These are phyloP conservation scores for Lithophane semibrunnea DNA, from an alignment of 2,888 invertebrate species.

Conservation along the genomic window DNA sequence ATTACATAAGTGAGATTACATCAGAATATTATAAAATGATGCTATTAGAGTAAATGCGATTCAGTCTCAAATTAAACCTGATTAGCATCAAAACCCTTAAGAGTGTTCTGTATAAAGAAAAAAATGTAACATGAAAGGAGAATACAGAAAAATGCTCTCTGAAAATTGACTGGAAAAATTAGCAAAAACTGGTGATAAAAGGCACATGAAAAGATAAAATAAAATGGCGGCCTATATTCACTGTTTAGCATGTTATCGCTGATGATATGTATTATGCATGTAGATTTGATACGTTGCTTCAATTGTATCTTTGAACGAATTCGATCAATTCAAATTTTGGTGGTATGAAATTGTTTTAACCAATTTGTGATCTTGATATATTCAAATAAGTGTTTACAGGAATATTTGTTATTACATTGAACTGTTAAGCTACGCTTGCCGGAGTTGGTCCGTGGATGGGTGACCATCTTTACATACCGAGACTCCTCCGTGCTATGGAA, in stretches of 20 bases:
- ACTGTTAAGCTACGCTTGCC: too few species aligned
- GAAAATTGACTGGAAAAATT: constrained; percentile 48
- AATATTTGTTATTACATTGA: background rate
- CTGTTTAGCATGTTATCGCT: constrained; percentile 45
- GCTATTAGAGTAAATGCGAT: background rate
- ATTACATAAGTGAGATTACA: background rate
- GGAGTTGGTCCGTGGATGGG: too few species aligned
- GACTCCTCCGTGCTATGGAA: too few species aligned
- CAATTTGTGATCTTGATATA: constrained; percentile 19
- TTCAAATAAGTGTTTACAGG: background rate
- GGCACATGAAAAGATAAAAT: constrained; percentile 39
- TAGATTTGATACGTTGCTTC: constrained; percentile 47
- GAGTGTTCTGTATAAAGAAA: background rate
- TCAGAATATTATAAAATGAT: constrained; percentile 2
- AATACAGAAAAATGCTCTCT: constrained; percentile 25
- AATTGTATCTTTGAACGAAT: constrained; percentile 49
- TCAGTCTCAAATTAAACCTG: constrained; percentile 16
- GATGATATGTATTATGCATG: constrained; percentile 63
- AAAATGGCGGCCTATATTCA: constrained; percentile 33
- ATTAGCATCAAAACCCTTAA: constrained; percentile 34
- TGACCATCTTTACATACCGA: too few species aligned
- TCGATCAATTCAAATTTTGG: constrained; percentile 43
- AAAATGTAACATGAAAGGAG: constrained; percentile 6
- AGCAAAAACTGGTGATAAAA: constrained; percentile 24
- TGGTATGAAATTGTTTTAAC: background rate